Conservation (phyloP, 2,113 vertebrate species). For the Herpetotheres cachinnans region DNA sequence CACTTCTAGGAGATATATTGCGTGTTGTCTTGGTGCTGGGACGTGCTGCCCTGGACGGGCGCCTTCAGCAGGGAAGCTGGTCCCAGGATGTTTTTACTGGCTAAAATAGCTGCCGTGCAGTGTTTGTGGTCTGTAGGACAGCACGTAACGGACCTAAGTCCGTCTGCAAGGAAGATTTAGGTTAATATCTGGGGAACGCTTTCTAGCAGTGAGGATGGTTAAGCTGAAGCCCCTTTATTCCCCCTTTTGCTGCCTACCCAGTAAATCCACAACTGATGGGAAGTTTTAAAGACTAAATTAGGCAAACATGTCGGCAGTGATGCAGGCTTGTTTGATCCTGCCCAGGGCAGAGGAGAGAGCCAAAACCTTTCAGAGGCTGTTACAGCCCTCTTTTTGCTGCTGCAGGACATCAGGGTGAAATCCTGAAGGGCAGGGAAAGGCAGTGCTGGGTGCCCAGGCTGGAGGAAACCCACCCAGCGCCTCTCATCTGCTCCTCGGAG, state of each 20-base stretch:
- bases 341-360: not conserved
- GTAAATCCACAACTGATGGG: not conserved
- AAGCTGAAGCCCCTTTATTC: not conserved
- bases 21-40: fast-evolving
- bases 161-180: not conserved
- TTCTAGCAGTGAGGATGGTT: not conserved
- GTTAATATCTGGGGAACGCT: not conserved
- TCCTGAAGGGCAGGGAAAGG: not conserved
- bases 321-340: not conserved
- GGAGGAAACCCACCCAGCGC: not conserved
- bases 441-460: not conserved
- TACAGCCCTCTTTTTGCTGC: not conserved
- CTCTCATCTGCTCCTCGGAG: not conserved
- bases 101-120: not conserved
- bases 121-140: not conserved
- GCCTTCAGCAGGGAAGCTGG: not conserved
- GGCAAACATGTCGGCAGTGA: fast-evolving
- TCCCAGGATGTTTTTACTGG: not conserved
- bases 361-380: not conserved
- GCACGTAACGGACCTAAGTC: not conserved
- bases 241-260: not conserved
- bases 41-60: not conserved
- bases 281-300: not conserved
- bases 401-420: not conserved
- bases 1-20: not conserved